A percentile compares a stretch with the other conserved stretches of the same genome.
Evolutionary conservation across 1,140 invertebrate species (phyloP).

Genomic region (Babylonia areolata): DNA sequence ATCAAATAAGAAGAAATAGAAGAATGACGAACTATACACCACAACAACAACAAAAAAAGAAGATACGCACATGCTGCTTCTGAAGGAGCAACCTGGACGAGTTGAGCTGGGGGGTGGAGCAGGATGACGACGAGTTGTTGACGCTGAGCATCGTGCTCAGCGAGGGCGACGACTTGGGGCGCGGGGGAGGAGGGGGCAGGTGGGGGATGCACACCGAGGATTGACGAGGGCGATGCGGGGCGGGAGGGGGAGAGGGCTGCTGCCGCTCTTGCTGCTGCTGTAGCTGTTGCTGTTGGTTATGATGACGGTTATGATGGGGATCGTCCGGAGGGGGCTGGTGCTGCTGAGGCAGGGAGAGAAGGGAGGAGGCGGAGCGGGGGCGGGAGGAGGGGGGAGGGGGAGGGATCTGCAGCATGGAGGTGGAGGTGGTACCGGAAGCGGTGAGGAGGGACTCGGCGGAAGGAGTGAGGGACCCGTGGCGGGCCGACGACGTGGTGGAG

Average conservation of each 20-base stretch:
- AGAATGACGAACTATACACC: no score
- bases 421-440: no score
- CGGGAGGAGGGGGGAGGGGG: background rate
- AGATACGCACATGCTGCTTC: no score
- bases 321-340: background rate
- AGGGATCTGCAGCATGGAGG: slow-evolving; percentile 5
- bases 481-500: no score
- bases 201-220: background rate
- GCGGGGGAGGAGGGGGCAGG: background rate
- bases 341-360: background rate
- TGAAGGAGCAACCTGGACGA: background rate
- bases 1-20: no score
- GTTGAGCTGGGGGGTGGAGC: background rate
- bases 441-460: background rate
- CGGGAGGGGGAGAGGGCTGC: background rate
- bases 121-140: background rate
- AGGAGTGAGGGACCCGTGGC: background rate
- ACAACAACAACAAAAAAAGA: no score
- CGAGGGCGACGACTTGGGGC: background rate
- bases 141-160: background rate
- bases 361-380: background rate
- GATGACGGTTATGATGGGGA: no score
- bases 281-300: no score
- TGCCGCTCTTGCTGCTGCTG: no score
- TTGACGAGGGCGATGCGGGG: background rate